Conservation (phyloP, 2,113 vertebrate genomes). For the Ctenomys sociabilis region DNA sequence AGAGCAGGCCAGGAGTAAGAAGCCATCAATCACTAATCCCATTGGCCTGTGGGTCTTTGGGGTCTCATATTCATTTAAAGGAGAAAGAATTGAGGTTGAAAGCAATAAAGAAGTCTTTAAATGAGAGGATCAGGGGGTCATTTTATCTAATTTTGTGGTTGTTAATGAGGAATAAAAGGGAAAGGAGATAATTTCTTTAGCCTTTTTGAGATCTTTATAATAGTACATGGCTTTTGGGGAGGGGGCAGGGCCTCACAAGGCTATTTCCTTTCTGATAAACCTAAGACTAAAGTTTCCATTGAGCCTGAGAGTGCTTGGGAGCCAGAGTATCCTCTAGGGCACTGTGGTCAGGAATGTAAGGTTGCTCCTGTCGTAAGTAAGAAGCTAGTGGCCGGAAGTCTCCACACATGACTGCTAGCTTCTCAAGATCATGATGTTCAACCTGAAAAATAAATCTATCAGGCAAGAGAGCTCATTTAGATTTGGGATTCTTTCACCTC, state of each 20-base stretch:
- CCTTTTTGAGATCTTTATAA: conserved; percentile 69
- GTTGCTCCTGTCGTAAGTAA: not conserved
- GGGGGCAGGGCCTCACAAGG: not conserved
- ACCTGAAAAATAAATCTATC: not conserved
- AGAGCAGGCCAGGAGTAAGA: conserved; percentile 37
- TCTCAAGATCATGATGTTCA: not conserved
- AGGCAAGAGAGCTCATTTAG: rapidly evolving
- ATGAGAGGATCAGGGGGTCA: conserved; percentile 70
- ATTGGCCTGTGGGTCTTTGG: conserved; percentile 43
- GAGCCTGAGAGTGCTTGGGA: not conserved
- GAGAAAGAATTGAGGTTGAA: conserved; percentile 64
- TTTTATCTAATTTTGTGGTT: conserved; percentile 76
- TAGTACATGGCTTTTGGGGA: not conserved
- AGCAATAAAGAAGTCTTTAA: conserved; percentile 67
- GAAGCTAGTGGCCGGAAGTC: not conserved
- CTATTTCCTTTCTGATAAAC: not conserved
- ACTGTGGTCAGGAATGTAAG: not conserved
- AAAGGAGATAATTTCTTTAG: conserved; percentile 69
- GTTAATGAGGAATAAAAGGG: conserved; percentile 75
- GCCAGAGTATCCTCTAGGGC: not conserved
- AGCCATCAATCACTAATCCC: conserved; percentile 59
- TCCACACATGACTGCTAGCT: too few relatives aligned
- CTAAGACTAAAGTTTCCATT: not conserved
- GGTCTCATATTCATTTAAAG: conserved; percentile 60
- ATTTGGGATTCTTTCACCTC: not conserved